Conservation (phyloP, 2,888 invertebrate genomes). For the Polylopha cassiicola region DNA sequence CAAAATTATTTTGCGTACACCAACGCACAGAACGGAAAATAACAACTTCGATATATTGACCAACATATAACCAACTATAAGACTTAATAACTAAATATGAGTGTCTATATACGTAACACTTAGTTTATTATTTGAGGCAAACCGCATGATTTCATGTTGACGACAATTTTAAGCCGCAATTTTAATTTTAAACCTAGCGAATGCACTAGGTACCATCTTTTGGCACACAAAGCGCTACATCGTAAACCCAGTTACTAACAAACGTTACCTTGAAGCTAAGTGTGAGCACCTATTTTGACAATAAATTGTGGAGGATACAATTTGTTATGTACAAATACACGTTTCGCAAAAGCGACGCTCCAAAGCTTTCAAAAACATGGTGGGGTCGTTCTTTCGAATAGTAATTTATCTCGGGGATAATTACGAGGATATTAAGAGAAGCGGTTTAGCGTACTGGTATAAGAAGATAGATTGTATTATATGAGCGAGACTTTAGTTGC, state of each 20-base stretch:
- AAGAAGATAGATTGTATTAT: constrained; percentile 25
- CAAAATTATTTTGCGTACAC: no score
- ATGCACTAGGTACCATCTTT: neutral
- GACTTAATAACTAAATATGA: no score
- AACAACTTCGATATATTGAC: no score
- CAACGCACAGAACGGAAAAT: no score
- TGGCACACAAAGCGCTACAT: constrained; percentile 14
- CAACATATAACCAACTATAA: no score
- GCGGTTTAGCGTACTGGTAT: constrained; percentile 24
- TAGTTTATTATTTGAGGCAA: no score
- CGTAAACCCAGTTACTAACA: constrained; percentile 34
- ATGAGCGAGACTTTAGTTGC: neutral
- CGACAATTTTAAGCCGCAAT: constrained; percentile 3
- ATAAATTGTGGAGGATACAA: no score
- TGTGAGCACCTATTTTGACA: neutral
- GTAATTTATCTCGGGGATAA: constrained; percentile 31
- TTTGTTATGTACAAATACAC: neutral
- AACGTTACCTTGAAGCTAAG: constrained; percentile 28
- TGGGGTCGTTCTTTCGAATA: constrained; percentile 25
- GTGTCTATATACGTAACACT: no score
- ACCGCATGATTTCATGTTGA: no score
- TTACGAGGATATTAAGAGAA: constrained; percentile 42
- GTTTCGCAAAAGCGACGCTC: constrained; percentile 10
- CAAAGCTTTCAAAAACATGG: constrained; percentile 17
- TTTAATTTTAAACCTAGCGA: no score